Evolutionary conservation across 2,888 invertebrate species (phyloP).

Genomic region (Napeogenes sylphis): DNA sequence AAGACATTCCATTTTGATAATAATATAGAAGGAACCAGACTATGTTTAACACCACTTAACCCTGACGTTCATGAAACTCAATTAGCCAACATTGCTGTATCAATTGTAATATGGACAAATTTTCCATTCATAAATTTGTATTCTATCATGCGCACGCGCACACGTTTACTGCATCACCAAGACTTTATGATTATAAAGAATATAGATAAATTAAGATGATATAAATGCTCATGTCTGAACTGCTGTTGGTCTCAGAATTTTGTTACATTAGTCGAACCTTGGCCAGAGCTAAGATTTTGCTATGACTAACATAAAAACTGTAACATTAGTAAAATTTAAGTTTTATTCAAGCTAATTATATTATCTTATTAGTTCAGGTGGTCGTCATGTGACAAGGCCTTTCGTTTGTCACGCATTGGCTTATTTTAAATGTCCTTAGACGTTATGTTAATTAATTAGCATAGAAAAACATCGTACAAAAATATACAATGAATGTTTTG

Average conservation of each 20-base stretch:
- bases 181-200: not conserved
- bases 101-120: conserved; percentile 23
- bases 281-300: not conserved
- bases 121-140: conserved; percentile 13
- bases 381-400: not conserved
- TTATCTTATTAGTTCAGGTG: conserved; percentile 2
- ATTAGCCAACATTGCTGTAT: conserved; percentile 34
- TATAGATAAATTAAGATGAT: too few relatives aligned
- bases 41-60: conserved; percentile 46
- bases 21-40: conserved; percentile 26
- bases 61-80: conserved; percentile 41
- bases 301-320: too few relatives aligned
- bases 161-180: too few relatives aligned
- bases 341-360: not conserved
- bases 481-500: too few relatives aligned
- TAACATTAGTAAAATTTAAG: not conserved
- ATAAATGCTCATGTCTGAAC: too few relatives aligned
- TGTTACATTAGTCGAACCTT: too few relatives aligned
- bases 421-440: too few relatives aligned
- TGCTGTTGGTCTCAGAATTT: too few relatives aligned
- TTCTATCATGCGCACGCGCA: not conserved
- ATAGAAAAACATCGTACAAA: too few relatives aligned
- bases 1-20: not conserved
- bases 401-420: too few relatives aligned
- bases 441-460: too few relatives aligned